Evolutionary conservation across 1,140 invertebrate species (phyloP).

Genomic region (Calycopis cecrops): DNA sequence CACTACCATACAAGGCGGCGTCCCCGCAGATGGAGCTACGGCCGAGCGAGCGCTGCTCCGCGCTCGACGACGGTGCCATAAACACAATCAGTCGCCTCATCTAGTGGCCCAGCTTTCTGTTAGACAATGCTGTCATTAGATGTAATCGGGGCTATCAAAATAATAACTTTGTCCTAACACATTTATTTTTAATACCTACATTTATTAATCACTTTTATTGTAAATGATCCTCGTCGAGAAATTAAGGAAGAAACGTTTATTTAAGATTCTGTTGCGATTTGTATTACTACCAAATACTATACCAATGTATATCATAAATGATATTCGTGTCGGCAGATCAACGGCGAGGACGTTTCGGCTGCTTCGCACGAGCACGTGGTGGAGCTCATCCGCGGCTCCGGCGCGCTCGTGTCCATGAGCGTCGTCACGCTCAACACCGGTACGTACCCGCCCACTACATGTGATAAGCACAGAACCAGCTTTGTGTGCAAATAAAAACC

Average conservation of each 20-base stretch:
- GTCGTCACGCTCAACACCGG: slow-evolving; percentile 80
- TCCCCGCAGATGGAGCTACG: slow-evolving; percentile 92
- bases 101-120: too few species aligned
- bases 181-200: too few species aligned
- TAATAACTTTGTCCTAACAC: slow-evolving; percentile 98
- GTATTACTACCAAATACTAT: neutral
- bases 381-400: slow-evolving; percentile 94
- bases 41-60: slow-evolving; percentile 89
- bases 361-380: slow-evolving; percentile 98
- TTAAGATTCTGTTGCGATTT: neutral
- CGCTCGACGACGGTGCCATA: slow-evolving; percentile 95
- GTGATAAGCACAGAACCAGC: too few species aligned
- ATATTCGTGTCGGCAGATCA: slow-evolving; percentile 82
- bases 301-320: too few species aligned
- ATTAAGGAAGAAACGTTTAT: too few species aligned
- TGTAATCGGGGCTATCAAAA: slow-evolving; percentile 93
- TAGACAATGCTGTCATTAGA: too few species aligned
- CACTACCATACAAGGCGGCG: neutral
- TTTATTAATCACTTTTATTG: too few species aligned
- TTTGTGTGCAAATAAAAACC: too few species aligned
- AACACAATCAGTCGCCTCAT: slow-evolving; percentile 98
- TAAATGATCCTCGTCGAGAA: too few species aligned
- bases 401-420: slow-evolving; percentile 95
- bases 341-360: slow-evolving; percentile 95
- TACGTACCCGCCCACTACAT: too few species aligned